Evolutionary conservation across 2,113 vertebrate genomes (phyloP), one percentile per base, ranked within the genome.

Genomic region (Fregetta grallaria): DNA sequence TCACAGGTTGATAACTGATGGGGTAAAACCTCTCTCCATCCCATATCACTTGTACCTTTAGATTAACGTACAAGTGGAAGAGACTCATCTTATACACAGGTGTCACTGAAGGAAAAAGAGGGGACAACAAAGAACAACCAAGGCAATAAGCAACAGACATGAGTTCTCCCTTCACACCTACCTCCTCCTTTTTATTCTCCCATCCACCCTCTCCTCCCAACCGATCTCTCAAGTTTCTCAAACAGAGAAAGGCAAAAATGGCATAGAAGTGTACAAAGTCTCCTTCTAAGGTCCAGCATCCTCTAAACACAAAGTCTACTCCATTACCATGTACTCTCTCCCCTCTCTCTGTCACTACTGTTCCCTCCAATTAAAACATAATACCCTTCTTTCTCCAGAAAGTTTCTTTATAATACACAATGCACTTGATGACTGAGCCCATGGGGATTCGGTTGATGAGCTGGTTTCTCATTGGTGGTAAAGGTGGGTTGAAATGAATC

Each of bases 401-500:
- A 89, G 98, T 98, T 91, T 99, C 99, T 74, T 97, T 98, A 93
- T 99, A 99, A 97, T 99, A 99, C 61, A 99, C 98, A 74, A 99
- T 99, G 96, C 99, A 99, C 96, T 99, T 99, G 97, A 99, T 99
- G 96, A 99, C 99, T 34, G 99, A 99, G 92, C 99, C 99, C 98
- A 99, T 98, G 92, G 99, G 99, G 30, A 99, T 98, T 44, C 99
- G 98, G 89, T 97, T 97, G 96, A 99, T 99, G 89, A 99, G 98
- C 96, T 99, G 99, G 96, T 99, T 99, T 96, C 99, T 99, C 96
- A 99, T 92, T 4, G 99, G 98, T 2, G 99, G 99, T 90, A 99
- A 97, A 90, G 99, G 98, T 16, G 99, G 99, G 71, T 93, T 99
- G 96, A 99, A 99, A 96, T 99, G 99, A 90, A 99, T 99, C 98